Percentiles rank a stretch among this genome's conserved stretches.
phyloP scores from a whole-genome alignment of 2,888 invertebrate genomes.

The Ennomos erosarius region DNA sequence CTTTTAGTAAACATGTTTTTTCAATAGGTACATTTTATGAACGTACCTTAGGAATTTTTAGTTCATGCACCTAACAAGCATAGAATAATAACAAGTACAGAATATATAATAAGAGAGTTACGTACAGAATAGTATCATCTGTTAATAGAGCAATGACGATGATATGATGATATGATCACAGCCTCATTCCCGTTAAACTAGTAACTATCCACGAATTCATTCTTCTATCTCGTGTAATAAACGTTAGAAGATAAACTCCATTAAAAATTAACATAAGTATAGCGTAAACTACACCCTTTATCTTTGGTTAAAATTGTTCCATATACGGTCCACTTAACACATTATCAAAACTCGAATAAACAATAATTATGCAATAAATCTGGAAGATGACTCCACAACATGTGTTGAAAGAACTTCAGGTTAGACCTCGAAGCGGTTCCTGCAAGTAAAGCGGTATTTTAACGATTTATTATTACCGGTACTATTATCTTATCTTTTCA shows the following conservation, averaged over 20 bases:
- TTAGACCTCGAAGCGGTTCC: not conserved
- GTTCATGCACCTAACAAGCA: no score
- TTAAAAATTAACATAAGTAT: conserved; percentile 39
- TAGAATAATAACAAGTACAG: no score
- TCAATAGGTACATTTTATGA: no score
- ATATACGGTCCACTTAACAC: conserved; percentile 45
- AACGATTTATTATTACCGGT: not conserved
- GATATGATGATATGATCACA: conserved; percentile 19
- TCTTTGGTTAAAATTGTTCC: conserved; percentile 37
- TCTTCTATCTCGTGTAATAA: conserved; percentile 38
- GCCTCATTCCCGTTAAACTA: conserved; percentile 22
- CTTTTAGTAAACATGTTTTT: no score
- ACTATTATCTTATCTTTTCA: conserved; percentile 10
- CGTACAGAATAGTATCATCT: not conserved
- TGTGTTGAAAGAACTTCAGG: conserved; percentile 55
- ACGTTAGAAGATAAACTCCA: conserved; percentile 33
- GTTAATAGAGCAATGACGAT: conserved; percentile 21
- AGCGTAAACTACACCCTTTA: conserved; percentile 27
- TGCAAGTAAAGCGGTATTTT: not conserved
- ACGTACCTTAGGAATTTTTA: no score
- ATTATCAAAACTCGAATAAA: conserved; percentile 45
- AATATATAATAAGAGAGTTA: no score
- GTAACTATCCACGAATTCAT: conserved; percentile 31
- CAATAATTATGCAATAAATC: conserved; percentile 70
- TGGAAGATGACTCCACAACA: conserved; percentile 63